Conservation (phyloP, 1,140 invertebrate species). For the Lordiphosa mommai region DNA sequence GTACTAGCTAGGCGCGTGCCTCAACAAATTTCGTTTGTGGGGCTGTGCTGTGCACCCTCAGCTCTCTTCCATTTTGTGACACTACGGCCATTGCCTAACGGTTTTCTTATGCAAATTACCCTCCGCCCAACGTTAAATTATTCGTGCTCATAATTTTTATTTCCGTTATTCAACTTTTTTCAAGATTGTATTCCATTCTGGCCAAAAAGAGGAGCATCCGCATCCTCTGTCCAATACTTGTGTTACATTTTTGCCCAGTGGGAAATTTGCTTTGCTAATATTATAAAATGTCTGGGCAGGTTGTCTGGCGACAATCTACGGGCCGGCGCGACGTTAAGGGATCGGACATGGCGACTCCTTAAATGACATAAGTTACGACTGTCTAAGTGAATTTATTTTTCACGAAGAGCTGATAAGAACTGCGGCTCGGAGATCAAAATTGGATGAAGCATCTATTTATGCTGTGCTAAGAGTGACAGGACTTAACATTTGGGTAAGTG, state of each 20-base stretch:
- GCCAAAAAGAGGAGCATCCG: constrained; percentile 23
- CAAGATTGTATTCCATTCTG: constrained; percentile 74
- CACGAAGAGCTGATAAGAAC: constrained; percentile 50
- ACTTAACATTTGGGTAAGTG: too few species aligned
- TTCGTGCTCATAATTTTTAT: constrained; percentile 77
- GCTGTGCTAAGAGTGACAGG: too few species aligned
- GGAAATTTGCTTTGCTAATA: constrained; percentile 76
- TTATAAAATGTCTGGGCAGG: constrained; percentile 38
- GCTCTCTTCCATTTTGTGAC: constrained; percentile 53
- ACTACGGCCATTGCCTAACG: constrained; percentile 45
- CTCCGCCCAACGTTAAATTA: constrained; percentile 65
- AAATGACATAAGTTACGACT: constrained; percentile 75
- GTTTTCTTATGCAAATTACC: constrained; percentile 70
- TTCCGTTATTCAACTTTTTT: constrained; percentile 77
- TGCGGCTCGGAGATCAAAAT: constrained; percentile 41
- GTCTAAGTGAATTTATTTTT: constrained; percentile 63
- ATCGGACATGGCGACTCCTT: constrained; percentile 38
- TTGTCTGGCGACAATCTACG: constrained; percentile 26
- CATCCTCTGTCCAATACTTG: constrained; percentile 14
- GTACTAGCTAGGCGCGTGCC: constrained; percentile 25
- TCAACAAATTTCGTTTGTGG: not conserved
- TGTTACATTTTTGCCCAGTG: constrained; percentile 20
- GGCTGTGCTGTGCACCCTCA: not conserved
- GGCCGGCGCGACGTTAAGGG: too few species aligned
- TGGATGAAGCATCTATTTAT: constrained; percentile 41